Percentiles rank a stretch among this genome's conserved stretches.
phyloP scores from a whole-genome alignment of 2,113 vertebrate genomes.

The Rattus rattus region DNA sequence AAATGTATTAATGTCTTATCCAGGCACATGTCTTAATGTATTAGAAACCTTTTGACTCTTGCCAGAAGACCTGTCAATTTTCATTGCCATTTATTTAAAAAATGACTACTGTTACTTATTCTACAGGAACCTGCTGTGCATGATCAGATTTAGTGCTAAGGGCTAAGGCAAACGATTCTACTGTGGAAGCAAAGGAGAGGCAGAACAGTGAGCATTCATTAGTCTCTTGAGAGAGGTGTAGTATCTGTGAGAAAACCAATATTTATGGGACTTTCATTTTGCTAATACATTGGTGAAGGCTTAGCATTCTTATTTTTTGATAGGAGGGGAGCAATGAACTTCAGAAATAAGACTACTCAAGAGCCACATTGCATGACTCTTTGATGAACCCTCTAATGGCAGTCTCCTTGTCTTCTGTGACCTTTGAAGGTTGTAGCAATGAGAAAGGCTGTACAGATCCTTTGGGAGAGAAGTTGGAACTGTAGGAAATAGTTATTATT shows the following conservation, averaged over 20 bases:
- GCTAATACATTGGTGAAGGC: neutral
- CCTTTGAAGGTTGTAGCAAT: slow-evolving; percentile 36
- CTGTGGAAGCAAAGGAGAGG: neutral
- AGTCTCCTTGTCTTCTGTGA: neutral
- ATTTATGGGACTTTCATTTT: neutral
- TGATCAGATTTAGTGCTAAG: neutral
- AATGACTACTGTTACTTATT: neutral
- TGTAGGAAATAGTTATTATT: neutral
- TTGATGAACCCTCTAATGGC: neutral
- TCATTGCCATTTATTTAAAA: neutral
- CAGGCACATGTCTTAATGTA: neutral
- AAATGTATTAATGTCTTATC: neutral
- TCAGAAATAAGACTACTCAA: neutral
- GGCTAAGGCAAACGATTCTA: neutral
- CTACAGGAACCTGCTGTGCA: neutral
- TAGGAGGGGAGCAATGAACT: neutral
- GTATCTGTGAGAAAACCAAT: neutral
- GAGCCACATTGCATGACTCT: neutral
- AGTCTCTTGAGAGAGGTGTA: neutral
- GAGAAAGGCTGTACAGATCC: neutral
- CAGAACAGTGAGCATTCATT: neutral
- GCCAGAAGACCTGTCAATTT: slow-evolving; percentile 14
- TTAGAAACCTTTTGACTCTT: neutral
- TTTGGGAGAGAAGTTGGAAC: neutral
- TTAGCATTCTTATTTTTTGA: slow-evolving; percentile 36